Evolutionary conservation across 2,888 invertebrate species (phyloP).

Genomic region (Chironomus riparius): DNA sequence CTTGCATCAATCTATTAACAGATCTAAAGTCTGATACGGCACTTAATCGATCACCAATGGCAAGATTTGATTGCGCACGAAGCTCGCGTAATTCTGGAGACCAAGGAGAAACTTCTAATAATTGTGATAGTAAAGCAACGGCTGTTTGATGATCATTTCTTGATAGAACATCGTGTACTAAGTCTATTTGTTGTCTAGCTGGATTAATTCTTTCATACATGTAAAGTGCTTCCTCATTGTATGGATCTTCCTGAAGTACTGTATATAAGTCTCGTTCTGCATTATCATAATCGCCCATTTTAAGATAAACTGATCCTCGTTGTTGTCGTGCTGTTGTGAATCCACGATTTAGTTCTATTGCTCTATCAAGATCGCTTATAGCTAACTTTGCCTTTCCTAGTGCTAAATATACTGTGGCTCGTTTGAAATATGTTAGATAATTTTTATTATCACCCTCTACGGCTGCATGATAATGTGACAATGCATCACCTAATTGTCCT

Average conservation of each 20-base stretch:
- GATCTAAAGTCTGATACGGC: conserved; percentile 87
- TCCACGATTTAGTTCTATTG: conserved; percentile 88
- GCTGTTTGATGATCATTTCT: conserved; percentile 50
- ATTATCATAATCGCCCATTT: conserved; percentile 73
- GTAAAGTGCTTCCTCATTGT: conserved; percentile 67
- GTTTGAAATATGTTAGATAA: conserved; percentile 90
- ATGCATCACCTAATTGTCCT: conserved; percentile 90
- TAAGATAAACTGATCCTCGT: conserved; percentile 80
- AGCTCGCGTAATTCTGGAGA: conserved; percentile 71
- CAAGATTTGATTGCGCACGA: conserved; percentile 76
- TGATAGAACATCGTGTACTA: conserved; percentile 55
- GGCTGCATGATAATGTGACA: conserved; percentile 96
- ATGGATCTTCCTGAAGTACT: conserved; percentile 64
- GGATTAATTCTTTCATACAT: conserved; percentile 57
- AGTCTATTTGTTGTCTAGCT: conserved; percentile 52
- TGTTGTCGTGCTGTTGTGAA: conserved; percentile 81
- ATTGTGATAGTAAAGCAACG: conserved; percentile 53
- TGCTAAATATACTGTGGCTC: conserved; percentile 93
- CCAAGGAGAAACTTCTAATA: conserved; percentile 85
- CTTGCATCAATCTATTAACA: conserved; percentile 71
- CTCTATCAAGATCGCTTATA: conserved; percentile 84
- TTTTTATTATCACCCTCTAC: conserved; percentile 94
- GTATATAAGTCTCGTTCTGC: conserved; percentile 74
- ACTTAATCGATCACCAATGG: conserved; percentile 64
- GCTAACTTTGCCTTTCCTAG: conserved; percentile 94